Conservation (phyloP, 1,140 invertebrate genomes). For the Drosophila baimaii region DNA sequence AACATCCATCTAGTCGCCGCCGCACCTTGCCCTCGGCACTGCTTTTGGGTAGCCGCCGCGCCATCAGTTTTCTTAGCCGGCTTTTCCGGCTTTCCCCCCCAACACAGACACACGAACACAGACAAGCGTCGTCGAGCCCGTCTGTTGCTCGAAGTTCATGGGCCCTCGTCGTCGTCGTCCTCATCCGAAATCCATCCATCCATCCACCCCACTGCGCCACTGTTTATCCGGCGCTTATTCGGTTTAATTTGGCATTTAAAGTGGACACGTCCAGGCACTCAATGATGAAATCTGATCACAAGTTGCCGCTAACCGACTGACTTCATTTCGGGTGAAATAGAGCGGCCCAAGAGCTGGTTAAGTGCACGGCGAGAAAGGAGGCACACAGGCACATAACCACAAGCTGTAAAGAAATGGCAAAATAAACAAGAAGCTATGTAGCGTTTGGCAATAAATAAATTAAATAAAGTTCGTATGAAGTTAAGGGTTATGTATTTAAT, state of each 20-base stretch:
- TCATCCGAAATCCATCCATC: slow-evolving; percentile 7
- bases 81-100: slow-evolving; percentile 36
- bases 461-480: too few species aligned
- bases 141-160: slow-evolving; percentile 3
- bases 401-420: too few species aligned
- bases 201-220: not conserved
- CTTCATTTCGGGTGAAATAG: slow-evolving; percentile 11
- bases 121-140: not conserved
- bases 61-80: slow-evolving; percentile 60
- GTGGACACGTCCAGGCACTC: slow-evolving; percentile 65
- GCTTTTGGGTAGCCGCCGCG: slow-evolving; percentile 1
- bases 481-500: too few species aligned
- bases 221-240: slow-evolving; percentile 43
- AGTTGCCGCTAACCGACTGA: slow-evolving; percentile 39
- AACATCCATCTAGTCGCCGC: not conserved
- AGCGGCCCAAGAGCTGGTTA: not conserved
- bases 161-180: slow-evolving; percentile 7
- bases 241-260: slow-evolving; percentile 78
- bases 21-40: slow-evolving; percentile 6
- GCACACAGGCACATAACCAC: too few species aligned
- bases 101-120: slow-evolving; percentile 2
- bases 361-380: not conserved
- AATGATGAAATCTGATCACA: slow-evolving; percentile 69
- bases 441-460: too few species aligned
- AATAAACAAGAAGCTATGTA: too few species aligned